Evolutionary conservation across 2,888 invertebrate species (phyloP).

Genomic region (Biston stratarius): DNA sequence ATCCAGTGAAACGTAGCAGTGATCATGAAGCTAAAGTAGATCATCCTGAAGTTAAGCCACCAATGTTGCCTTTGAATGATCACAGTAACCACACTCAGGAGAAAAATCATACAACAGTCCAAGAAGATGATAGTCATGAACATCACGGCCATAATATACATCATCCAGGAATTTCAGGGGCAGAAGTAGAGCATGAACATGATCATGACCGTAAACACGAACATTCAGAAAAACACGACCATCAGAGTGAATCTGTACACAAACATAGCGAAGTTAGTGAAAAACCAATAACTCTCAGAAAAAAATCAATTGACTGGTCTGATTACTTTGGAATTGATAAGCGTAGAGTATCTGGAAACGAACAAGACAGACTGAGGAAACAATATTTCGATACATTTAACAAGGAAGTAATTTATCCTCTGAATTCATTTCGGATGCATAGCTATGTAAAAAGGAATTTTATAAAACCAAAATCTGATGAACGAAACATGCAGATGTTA

Average conservation of each 20-base stretch:
- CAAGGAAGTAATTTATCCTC: slow-evolving; percentile 75
- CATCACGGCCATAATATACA: slow-evolving; percentile 66
- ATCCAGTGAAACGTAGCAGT: slow-evolving; percentile 84
- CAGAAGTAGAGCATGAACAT: slow-evolving; percentile 51
- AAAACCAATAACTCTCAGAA: slow-evolving; percentile 87
- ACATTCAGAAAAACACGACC: slow-evolving; percentile 53
- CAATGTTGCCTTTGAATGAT: slow-evolving; percentile 59
- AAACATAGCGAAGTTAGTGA: slow-evolving; percentile 61
- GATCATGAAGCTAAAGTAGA: slow-evolving; percentile 66
- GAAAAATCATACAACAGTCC: slow-evolving; percentile 52
- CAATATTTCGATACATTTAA: slow-evolving; percentile 79
- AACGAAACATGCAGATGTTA: slow-evolving; percentile 63
- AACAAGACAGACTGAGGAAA: slow-evolving; percentile 77
- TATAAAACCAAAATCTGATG: slow-evolving; percentile 65
- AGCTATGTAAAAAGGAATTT: slow-evolving; percentile 75
- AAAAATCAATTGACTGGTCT: slow-evolving; percentile 95
- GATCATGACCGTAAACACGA: slow-evolving; percentile 42
- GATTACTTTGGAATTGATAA: slow-evolving; percentile 95
- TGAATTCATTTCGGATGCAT: slow-evolving; percentile 70
- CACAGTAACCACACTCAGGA: slow-evolving; percentile 66
- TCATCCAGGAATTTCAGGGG: slow-evolving; percentile 65
- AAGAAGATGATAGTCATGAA: slow-evolving; percentile 71
- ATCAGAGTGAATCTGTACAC: slow-evolving; percentile 45
- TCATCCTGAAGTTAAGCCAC: slow-evolving; percentile 74
- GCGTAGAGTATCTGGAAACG: slow-evolving; percentile 85